A percentile compares a stretch with the other conserved stretches of the same genome.
Evolutionary conservation across 2,797 vertebrate species (phyloP).

Genomic region (Eulemur coronatus): DNA sequence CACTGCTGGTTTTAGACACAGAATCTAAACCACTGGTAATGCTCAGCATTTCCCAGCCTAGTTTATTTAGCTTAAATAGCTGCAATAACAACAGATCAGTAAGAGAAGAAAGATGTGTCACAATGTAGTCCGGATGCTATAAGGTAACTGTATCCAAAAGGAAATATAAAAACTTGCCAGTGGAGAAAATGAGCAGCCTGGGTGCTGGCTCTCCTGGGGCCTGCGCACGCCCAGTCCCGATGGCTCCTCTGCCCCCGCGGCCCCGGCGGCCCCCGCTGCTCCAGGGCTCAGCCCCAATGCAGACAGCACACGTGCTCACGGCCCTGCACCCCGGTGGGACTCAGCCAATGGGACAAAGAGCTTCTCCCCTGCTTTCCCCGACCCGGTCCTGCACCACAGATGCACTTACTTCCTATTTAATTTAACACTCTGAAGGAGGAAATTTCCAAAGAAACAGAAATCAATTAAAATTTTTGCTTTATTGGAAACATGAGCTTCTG

Average conservation of each 20-base stretch:
- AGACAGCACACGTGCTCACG: background rate
- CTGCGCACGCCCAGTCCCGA: accelerated
- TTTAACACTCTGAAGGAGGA: background rate
- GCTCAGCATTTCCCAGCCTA: background rate
- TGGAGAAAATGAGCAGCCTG: accelerated
- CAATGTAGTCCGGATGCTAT: background rate
- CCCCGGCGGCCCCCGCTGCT: too few relatives aligned
- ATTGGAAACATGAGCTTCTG: background rate
- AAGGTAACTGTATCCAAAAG: background rate
- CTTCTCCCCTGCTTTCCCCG: background rate
- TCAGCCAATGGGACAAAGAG: background rate
- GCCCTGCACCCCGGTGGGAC: too few relatives aligned
- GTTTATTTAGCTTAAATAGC: background rate
- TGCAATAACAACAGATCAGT: background rate
- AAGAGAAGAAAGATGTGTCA: background rate
- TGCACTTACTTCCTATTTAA: background rate
- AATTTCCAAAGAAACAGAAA: background rate
- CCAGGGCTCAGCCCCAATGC: accelerated
- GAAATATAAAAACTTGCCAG: background rate
- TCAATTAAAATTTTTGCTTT: background rate
- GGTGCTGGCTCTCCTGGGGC: accelerated
- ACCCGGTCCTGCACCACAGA: accelerated
- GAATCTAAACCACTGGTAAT: background rate
- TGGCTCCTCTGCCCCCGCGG: background rate
- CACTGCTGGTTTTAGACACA: background rate